A percentile compares a stretch with the other conserved stretches of the same genome.
Conservation (phyloP, 2,113 vertebrate genomes). For the Ornithorhynchus anatinus region DNA sequence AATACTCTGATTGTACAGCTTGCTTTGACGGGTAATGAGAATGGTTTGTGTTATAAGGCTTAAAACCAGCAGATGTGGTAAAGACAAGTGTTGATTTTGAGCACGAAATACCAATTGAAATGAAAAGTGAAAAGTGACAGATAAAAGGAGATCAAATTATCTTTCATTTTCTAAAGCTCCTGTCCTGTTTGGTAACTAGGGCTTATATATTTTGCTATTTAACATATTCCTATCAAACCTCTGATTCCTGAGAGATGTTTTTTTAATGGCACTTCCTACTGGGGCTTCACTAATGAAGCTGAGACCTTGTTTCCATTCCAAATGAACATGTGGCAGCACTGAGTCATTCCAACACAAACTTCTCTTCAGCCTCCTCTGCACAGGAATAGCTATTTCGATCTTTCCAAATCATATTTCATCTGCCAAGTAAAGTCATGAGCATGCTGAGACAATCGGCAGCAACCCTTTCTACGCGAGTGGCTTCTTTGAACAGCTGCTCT, state of each 20-base stretch:
- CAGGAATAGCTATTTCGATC: conserved; percentile 27
- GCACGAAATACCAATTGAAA: too few species aligned
- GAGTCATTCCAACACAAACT: background rate
- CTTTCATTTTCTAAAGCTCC: too few species aligned
- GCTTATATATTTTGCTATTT: background rate
- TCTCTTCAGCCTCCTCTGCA: background rate
- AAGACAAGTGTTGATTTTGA: too few species aligned
- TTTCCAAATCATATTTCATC: conserved; percentile 22
- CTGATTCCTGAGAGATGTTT: background rate
- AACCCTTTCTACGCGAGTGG: conserved; percentile 20
- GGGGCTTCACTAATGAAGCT: background rate
- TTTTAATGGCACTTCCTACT: background rate
- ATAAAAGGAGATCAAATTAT: background rate
- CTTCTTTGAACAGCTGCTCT: conserved; percentile 33
- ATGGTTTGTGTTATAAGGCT: too few species aligned
- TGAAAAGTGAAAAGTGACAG: too few species aligned
- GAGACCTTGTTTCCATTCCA: background rate
- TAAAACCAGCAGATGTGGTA: too few species aligned
- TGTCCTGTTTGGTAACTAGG: too few species aligned
- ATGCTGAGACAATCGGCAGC: conserved; percentile 3
- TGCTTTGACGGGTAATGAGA: too few species aligned
- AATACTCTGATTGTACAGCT: too few species aligned
- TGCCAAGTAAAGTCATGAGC: conserved; percentile 1
- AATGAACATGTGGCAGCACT: background rate
- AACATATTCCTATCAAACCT: background rate